A percentile compares a stretch with the other conserved stretches of the same genome.
Conservation (phyloP, 2,113 vertebrate genomes). For the Gobio gobio region DNA sequence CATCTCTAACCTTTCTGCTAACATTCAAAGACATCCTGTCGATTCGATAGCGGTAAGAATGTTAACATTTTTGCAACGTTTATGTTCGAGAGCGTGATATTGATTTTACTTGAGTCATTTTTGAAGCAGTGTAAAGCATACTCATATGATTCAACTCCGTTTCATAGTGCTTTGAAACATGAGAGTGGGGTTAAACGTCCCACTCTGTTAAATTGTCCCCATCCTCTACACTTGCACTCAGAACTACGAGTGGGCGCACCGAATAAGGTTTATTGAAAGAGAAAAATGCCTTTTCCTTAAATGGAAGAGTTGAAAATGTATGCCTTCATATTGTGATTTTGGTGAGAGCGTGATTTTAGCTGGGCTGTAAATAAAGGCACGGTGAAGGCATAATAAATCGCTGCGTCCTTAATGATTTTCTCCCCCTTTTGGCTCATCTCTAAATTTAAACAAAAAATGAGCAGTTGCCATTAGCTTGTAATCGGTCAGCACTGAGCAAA, state of each 20-base stretch:
- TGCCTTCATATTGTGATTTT: neutral
- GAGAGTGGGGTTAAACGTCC: constrained; percentile 27
- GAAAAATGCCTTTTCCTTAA: neutral
- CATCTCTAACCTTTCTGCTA: neutral
- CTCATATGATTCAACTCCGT: constrained; percentile 15
- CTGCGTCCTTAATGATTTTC: constrained; percentile 52
- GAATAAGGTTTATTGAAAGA: constrained; percentile 12
- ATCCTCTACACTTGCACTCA: constrained; percentile 16
- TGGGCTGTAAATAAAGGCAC: constrained; percentile 13
- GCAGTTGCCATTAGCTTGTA: constrained; percentile 62
- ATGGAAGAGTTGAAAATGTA: neutral
- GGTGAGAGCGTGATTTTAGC: neutral
- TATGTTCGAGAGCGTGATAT: constrained; percentile 8
- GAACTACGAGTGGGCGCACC: constrained; percentile 10
- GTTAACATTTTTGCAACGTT: neutral
- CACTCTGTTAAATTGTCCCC: constrained; percentile 32
- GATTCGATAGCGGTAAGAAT: neutral
- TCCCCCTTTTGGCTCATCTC: constrained; percentile 66
- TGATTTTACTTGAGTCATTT: constrained; percentile 15
- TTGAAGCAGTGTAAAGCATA: neutral
- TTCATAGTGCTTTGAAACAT: constrained; percentile 4
- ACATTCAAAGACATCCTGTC: neutral
- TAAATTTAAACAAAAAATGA: constrained; percentile 63
- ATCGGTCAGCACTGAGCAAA: constrained; percentile 63
- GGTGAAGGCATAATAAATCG: constrained; percentile 38